Percentiles rank a stretch among this genome's conserved stretches.
These are phyloP conservation scores for Amblyopsis hoosieri DNA, from an alignment of 2,797 vertebrate species.

Conservation along the genomic window DNA sequence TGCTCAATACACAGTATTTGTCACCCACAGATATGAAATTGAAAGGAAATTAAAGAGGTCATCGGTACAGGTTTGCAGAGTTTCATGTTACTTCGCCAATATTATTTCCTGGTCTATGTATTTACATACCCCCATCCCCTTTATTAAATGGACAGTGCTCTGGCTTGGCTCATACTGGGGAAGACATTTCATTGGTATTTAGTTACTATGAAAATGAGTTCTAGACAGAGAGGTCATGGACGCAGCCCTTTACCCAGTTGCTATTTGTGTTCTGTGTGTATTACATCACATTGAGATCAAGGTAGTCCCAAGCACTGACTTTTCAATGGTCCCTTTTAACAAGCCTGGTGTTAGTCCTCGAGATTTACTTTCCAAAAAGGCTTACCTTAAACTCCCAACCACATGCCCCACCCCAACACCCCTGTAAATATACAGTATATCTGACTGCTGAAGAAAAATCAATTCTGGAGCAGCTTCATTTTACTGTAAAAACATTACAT, in stretches of 20 bases:
- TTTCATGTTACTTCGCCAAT: slow-evolving; percentile 55
- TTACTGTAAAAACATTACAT: slow-evolving; percentile 58
- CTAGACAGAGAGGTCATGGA: slow-evolving; percentile 70
- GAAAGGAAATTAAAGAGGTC: slow-evolving; percentile 58
- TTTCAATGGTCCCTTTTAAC: slow-evolving; percentile 67
- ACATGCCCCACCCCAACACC: slow-evolving; percentile 54
- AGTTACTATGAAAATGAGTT: slow-evolving; percentile 71
- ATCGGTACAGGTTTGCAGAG: slow-evolving; percentile 45
- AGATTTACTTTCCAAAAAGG: slow-evolving; percentile 61
- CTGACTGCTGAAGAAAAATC: slow-evolving; percentile 52
- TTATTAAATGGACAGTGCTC: slow-evolving; percentile 58
- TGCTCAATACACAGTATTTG: slow-evolving; percentile 35
- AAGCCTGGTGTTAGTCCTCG: slow-evolving; percentile 68
- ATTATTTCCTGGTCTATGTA: slow-evolving; percentile 64
- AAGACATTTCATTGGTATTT: slow-evolving; percentile 67
- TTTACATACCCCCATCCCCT: slow-evolving; percentile 56
- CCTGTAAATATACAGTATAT: slow-evolving; percentile 15
- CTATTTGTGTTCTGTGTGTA: slow-evolving; percentile 66
- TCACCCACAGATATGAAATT: slow-evolving; percentile 45
- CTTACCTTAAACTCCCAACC: slow-evolving; percentile 69
- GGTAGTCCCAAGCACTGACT: slow-evolving; percentile 53
- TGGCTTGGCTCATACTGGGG: slow-evolving; percentile 65
- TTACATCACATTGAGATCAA: slow-evolving; percentile 76
- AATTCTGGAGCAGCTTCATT: slow-evolving; percentile 58
- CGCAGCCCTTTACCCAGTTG: slow-evolving; percentile 66